Evolutionary conservation across 1,140 invertebrate genomes (phyloP).

Genomic region (Chironomus tepperi): DNA sequence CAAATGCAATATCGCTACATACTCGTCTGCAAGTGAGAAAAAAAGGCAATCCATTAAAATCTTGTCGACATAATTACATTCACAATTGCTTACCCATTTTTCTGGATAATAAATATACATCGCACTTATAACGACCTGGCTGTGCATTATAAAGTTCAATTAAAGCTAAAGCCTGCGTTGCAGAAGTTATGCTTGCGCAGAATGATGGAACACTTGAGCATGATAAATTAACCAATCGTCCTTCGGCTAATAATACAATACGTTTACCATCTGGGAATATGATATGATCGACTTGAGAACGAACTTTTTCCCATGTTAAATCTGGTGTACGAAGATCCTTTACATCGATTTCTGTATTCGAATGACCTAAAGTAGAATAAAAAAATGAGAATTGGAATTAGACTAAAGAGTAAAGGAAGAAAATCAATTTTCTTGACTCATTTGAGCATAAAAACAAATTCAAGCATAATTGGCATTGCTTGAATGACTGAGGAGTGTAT

Average conservation of each 20-base stretch:
- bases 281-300: slow-evolving; percentile 95
- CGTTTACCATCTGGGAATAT: slow-evolving; percentile 91
- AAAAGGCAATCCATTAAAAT: slow-evolving; percentile 24
- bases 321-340: slow-evolving; percentile 88
- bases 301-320: slow-evolving; percentile 93
- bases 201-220: slow-evolving; percentile 97
- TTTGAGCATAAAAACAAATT: no score
- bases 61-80: slow-evolving; percentile 36
- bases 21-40: slow-evolving; percentile 67
- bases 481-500: no score
- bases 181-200: slow-evolving; percentile 91
- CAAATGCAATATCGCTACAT: slow-evolving; percentile 91
- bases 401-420: not conserved
- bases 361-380: slow-evolving; percentile 54
- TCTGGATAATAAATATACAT: slow-evolving; percentile 95
- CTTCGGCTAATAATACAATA: slow-evolving; percentile 89
- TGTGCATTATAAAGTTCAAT: slow-evolving; percentile 97
- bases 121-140: slow-evolving; percentile 85
- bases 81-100: slow-evolving; percentile 74
- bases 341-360: slow-evolving; percentile 96
- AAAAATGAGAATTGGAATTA: not conserved
- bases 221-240: slow-evolving; percentile 88
- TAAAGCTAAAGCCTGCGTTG: slow-evolving; percentile 88
- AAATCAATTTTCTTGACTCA: no score
- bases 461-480: no score